Conservation (phyloP, 1,140 invertebrate genomes). For the Acyrthosiphon pisum region DNA sequence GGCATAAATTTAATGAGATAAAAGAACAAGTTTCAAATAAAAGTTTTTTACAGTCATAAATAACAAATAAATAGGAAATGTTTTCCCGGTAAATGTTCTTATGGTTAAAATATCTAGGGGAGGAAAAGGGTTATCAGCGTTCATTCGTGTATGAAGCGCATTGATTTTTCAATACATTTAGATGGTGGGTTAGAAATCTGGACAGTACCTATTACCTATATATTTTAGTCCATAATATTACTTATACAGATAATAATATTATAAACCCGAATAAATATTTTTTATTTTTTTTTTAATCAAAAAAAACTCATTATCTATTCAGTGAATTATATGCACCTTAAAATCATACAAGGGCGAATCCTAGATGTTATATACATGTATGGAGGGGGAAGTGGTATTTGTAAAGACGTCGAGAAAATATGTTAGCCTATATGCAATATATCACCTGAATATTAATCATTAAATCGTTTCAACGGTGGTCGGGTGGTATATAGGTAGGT, state of each 20-base stretch:
- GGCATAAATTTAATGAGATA: slow-evolving; percentile 40
- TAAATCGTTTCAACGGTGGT: background rate
- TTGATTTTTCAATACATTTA: slow-evolving; percentile 8
- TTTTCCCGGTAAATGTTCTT: slow-evolving; percentile 28
- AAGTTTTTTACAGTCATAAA: slow-evolving; percentile 15
- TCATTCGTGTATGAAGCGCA: slow-evolving; percentile 25
- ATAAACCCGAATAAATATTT: background rate
- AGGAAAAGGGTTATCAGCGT: slow-evolving; percentile 7
- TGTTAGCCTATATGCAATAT: background rate
- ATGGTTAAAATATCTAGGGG: background rate
- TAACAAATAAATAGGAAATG: slow-evolving; percentile 30
- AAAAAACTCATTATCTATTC: background rate
- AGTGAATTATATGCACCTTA: background rate
- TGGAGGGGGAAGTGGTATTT: background rate
- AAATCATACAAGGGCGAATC: too few relatives aligned
- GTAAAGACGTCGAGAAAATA: background rate
- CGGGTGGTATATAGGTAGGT: too few relatives aligned
- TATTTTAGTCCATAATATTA: background rate
- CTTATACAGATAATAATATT: background rate
- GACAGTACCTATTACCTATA: background rate
- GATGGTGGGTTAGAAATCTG: background rate
- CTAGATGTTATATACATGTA: background rate
- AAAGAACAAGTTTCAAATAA: slow-evolving; percentile 43
- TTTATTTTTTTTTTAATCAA: background rate
- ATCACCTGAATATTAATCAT: background rate